Evolutionary conservation across 2,797 vertebrate genomes (phyloP).

Genomic region (Muraenolepis orangiensis): DNA sequence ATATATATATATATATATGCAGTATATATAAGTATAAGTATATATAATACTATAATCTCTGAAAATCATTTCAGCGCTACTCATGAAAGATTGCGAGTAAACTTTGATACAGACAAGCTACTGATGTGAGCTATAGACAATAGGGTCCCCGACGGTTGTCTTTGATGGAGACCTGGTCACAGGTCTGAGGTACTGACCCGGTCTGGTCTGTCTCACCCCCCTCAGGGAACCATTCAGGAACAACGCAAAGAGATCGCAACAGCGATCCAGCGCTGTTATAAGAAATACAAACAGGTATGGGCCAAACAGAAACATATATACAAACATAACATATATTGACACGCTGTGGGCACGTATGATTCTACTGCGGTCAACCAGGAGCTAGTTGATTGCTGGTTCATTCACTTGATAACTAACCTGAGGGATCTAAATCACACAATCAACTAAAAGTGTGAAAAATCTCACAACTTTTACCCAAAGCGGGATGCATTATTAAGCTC

Average conservation of each 20-base stretch:
- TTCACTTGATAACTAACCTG: no score
- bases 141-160: background rate
- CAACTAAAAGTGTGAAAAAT: background rate
- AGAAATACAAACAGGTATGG: conserved; percentile 98
- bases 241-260: conserved; percentile 94
- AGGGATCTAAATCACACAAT: background rate
- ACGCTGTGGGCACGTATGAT: no score
- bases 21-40: no score
- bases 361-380: no score
- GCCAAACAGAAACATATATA: background rate
- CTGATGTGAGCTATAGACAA: background rate
- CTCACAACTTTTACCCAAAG: background rate
- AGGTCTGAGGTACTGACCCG: background rate
- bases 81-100: background rate
- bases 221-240: conserved; percentile 84
- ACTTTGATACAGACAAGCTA: background rate
- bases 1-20: no score
- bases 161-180: background rate
- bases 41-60: no score
- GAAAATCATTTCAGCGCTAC: background rate
- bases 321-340: no score
- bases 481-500: background rate
- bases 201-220: conserved; percentile 7
- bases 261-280: conserved; percentile 97
- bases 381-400: no score